These are phyloP conservation scores for Nephrotoma flavescens DNA, from an alignment of 2,888 invertebrate genomes.

Conservation along the genomic window DNA sequence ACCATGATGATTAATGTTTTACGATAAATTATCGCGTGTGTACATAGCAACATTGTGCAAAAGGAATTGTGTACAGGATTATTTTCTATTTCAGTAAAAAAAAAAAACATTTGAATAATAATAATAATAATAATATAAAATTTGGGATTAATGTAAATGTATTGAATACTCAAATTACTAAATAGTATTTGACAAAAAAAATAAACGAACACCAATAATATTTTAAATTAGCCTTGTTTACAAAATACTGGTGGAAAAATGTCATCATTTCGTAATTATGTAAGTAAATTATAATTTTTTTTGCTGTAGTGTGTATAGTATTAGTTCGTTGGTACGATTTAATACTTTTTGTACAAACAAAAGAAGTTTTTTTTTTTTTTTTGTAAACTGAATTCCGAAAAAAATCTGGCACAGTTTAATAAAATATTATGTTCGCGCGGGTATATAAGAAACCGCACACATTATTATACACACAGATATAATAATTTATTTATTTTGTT, in stretches of 20 bases:
- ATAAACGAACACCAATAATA: neutral
- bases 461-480: neutral
- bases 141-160: neutral
- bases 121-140: neutral
- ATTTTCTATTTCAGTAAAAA: neutral
- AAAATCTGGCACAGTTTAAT: neutral
- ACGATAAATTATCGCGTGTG: neutral
- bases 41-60: neutral
- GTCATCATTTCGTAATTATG: neutral
- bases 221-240: neutral
- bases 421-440: neutral
- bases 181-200: neutral
- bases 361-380: neutral
- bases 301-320: neutral
- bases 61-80: neutral
- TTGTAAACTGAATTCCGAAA: neutral
- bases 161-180: neutral
- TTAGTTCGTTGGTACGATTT: neutral
- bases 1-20: neutral
- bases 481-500: neutral
- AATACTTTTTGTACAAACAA: neutral
- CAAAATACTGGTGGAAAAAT: neutral
- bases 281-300: neutral
- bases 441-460: neutral
- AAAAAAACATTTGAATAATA: neutral